These are phyloP conservation scores for Thaumetopoea pityocampa DNA, from an alignment of 1,140 invertebrate species.

Conservation along the genomic window DNA sequence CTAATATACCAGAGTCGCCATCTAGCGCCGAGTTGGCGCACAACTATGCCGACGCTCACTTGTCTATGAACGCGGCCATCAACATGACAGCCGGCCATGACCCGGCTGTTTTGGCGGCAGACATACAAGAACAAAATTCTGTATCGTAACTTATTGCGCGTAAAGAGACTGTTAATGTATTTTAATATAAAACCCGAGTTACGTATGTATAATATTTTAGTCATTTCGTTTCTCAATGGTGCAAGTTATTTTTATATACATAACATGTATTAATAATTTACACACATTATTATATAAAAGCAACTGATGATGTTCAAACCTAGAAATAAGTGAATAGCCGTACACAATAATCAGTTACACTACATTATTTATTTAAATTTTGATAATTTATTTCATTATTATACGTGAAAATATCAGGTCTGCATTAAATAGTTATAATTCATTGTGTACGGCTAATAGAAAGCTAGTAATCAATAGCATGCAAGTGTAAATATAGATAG, in stretches of 20 bases:
- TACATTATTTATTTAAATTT: conserved; percentile 7
- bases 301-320: conserved; percentile 74
- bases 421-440: conserved; percentile 25
- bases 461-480: conserved; percentile 32
- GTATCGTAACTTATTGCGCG: conserved; percentile 52
- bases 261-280: conserved; percentile 31
- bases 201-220: conserved; percentile 10
- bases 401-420: conserved; percentile 1
- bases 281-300: conserved; percentile 35
- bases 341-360: conserved; percentile 38
- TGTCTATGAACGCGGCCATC: conserved; percentile 64
- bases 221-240: conserved; percentile 30
- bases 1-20: conserved; percentile 47
- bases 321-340: conserved; percentile 47
- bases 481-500: conserved; percentile 53
- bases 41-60: conserved; percentile 65
- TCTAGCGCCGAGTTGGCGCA: conserved; percentile 68
- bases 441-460: conserved; percentile 42
- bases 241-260: conserved; percentile 27
- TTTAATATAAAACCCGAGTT: no score
- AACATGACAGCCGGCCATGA: conserved; percentile 67
- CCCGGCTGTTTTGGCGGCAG: conserved; percentile 39
- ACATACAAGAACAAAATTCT: conserved; percentile 75
- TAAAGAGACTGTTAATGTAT: conserved; percentile 21
- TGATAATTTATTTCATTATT: conserved; percentile 8